phyloP scores from a whole-genome alignment of 1,140 invertebrate genomes.

The Penaeus vannamei region DNA sequence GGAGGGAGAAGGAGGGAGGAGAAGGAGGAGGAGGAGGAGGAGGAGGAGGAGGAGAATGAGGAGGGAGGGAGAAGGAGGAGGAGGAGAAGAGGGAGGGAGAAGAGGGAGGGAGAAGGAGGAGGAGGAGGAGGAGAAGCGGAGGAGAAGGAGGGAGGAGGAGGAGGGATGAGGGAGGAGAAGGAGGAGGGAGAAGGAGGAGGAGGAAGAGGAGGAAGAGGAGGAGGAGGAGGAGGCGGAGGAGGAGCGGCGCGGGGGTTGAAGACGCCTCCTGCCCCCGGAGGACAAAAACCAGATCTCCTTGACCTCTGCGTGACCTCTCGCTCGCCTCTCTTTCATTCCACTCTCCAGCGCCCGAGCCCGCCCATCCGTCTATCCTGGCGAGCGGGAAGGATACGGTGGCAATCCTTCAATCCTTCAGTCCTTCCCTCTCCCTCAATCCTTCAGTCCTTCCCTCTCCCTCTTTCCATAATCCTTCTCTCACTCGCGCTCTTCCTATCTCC shows the following conservation, averaged over 20 bases:
- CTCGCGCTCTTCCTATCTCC: no score
- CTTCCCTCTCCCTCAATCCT: no score
- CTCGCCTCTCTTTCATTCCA: no score
- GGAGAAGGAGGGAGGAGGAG: neutral
- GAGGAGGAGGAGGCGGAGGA: neutral
- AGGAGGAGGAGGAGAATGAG: neutral
- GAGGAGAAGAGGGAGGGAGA: neutral
- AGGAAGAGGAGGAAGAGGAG: neutral
- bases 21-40: neutral
- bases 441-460: no score
- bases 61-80: neutral
- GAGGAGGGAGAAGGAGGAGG: neutral
- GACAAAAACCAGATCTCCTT: constrained; percentile 21
- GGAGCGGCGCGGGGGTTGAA: neutral
- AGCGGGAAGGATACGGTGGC: neutral
- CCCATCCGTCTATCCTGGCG: neutral
- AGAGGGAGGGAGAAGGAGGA: neutral
- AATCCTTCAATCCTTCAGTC: neutral
- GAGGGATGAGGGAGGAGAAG: neutral
- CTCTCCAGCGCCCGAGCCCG: neutral
- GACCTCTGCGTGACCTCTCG: constrained; percentile 3
- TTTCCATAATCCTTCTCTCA: no score
- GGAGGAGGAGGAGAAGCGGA: neutral
- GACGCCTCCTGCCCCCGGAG: no score
- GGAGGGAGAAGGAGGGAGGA: neutral